These are phyloP conservation scores for Drosophila kuntzei DNA, from an alignment of 2,888 invertebrate species.

Conservation along the genomic window DNA sequence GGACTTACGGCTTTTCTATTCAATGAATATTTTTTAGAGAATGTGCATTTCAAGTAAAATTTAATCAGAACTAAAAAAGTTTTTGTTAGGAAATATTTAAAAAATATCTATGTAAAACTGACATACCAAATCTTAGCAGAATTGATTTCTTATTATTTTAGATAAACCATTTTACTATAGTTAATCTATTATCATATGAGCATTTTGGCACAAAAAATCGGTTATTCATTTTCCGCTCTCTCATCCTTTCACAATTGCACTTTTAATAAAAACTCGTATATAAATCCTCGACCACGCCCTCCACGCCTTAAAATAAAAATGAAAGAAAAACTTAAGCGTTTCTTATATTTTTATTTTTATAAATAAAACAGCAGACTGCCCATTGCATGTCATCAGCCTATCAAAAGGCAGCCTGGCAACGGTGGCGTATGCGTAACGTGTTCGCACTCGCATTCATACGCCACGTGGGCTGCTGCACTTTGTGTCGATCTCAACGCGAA, in stretches of 20 bases:
- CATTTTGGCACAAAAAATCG: not conserved
- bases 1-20: not conserved
- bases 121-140: too few species aligned
- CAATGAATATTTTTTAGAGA: too few species aligned
- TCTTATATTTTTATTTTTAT: conserved; percentile 30
- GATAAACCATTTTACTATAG: not conserved
- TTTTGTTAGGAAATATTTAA: too few species aligned
- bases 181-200: not conserved
- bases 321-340: conserved; percentile 6
- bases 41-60: too few species aligned
- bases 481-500: conserved; percentile 31
- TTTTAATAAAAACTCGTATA: not conserved
- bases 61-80: too few species aligned
- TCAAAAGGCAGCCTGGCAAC: conserved; percentile 32
- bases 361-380: conserved; percentile 15
- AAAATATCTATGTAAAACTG: too few species aligned
- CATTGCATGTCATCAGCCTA: conserved; percentile 51
- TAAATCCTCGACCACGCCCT: conserved; percentile 21
- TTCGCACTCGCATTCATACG: conserved; percentile 37
- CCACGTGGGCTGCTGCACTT: conserved; percentile 43
- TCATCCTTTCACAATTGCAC: not conserved
- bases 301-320: not conserved
- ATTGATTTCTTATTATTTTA: too few species aligned
- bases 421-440: conserved; percentile 62
- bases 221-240: too few species aligned